phyloP scores from a whole-genome alignment of 2,888 invertebrate genomes.

The Aphelenchoides bicaudatus region DNA sequence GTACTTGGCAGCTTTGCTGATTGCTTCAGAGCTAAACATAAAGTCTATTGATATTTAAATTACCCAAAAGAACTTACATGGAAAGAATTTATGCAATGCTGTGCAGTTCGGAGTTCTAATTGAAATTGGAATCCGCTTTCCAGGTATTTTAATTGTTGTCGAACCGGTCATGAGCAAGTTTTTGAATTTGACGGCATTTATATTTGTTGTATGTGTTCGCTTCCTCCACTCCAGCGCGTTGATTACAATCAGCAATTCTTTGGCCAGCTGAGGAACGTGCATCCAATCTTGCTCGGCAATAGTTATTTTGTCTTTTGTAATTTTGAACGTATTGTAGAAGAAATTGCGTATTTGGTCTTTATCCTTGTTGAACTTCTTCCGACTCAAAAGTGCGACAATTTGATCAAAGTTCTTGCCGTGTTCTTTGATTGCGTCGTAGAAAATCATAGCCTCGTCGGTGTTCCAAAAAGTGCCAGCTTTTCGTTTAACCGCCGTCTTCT shows the following conservation, averaged over 20 bases:
- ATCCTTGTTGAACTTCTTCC: constrained; percentile 15
- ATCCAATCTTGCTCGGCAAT: constrained; percentile 12
- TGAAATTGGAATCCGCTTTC: constrained; percentile 3
- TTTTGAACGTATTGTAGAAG: constrained; percentile 20
- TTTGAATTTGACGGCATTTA: constrained; percentile 10
- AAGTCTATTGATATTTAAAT: not conserved
- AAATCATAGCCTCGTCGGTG: constrained; percentile 6
- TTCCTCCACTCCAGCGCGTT: constrained; percentile 17
- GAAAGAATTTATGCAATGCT: constrained; percentile 19
- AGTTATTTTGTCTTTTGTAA: constrained; percentile 12
- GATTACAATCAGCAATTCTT: constrained; percentile 10
- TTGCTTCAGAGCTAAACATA: constrained; percentile 14
- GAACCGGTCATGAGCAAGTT: constrained; percentile 7
- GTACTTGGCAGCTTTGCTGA: constrained; percentile 14
- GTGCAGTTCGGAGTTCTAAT: constrained; percentile 14
- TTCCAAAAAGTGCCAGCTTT: constrained; percentile 5
- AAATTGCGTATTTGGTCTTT: constrained; percentile 16
- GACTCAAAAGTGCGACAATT: not conserved
- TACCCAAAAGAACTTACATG: constrained; percentile 7
- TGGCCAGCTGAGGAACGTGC: constrained; percentile 7
- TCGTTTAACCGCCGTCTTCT: constrained; percentile 3
- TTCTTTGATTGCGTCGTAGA: constrained; percentile 14
- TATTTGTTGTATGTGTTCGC: not conserved
- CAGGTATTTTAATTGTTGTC: not conserved
- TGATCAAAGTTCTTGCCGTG: constrained; percentile 19